Evolutionary conservation across 2,888 invertebrate genomes (phyloP), one percentile per base, ranked within the genome.

Genomic region (Perizoma affinitatum): DNA sequence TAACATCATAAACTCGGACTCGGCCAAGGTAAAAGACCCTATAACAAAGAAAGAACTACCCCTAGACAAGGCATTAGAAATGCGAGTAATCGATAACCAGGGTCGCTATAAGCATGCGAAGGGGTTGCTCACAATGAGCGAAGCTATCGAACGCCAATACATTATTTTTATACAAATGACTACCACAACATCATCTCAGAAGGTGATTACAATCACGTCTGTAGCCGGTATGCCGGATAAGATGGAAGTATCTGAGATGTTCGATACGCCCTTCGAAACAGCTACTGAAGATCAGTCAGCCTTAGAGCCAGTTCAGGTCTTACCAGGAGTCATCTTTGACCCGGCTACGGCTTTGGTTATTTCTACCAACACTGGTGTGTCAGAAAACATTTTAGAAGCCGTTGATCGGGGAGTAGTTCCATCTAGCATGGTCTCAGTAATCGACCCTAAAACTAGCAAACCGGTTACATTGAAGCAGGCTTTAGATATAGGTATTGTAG

Each of bases 1-100:
- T 63, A 95, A 96, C 78, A 95, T 99, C 34, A 96, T 99, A 48
- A 96, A 98, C 86, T 94, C 96, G 10, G 93, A 95, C 66, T 98
- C 98, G 0, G 97, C 96, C 9, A 88, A 94, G 54, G 97, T 98
- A 0, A 85, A 97, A 36, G 97, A 98, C 82, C 95, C 96, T 1
- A 94, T 93, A 68, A 95, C 94, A 59, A 94, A 94, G 54, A 94
- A 96, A 77, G 94, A 95, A 79, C 84, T 96, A 11, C 92, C 95
- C 4, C 82, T 98, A 9, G 80, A 93, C 5, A 94, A 95, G 74
- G 96, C 97, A 57, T 88, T 98, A 66, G 96, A 97, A 69, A 96
- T 96, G 73, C 95, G 94, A 67, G 93, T 98, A 55, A 83, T 98
- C 56, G 96, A 97, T 79, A 92, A 94, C 22, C 95, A 95, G 6